Evolutionary conservation across 2,113 vertebrate genomes (phyloP), one percentile per base, ranked within the genome.

Genomic region (Neofelis nebulosa): DNA sequence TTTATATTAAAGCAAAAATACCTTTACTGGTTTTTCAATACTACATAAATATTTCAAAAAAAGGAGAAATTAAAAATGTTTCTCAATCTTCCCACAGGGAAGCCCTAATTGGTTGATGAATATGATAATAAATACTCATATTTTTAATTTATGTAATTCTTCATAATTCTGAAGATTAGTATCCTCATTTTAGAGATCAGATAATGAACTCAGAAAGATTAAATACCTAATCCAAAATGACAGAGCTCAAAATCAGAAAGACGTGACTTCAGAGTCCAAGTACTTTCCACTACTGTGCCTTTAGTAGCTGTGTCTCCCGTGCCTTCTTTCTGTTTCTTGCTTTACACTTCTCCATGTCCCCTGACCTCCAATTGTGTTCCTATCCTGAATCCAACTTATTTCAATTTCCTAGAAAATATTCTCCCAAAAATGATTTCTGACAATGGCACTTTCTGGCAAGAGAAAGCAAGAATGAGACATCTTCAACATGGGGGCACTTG

Each of bases 91-190:
- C 50, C n/a, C 71, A 95, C 84, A 92, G 23, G 83, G 16, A 95
- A 95, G 89, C n/a, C 85, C 36, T 73, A 95, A 94, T 68, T 80
- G n/a, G 63, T 74, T 80, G 23, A 88, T 50, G 48, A 89, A 55
- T 63, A 89, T 68, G 82, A 52, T 85, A 78, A n/a, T 68, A 92
- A 94, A 76, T 31, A 93, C 7, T 16, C 74, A 82, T 65, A 71
- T 45, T 92, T 88, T 88, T 88, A 68, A 87, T 61, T 94, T 89
- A 85, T n/a, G 12, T 55, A 81, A 81, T 65, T 65, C 6, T n/a
- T 85, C 89, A 74, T 74, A 92, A 94, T 79, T 36, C 65, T 92
- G 57, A 36, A 68, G 25, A 45, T 55, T 25, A 74, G 19, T 86
- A 63, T 36, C 48, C 50, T 89, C 71, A 48, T 63, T 94, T 89